Evolutionary conservation across 1,140 invertebrate species (phyloP).

Genomic region (Augochlora pura): DNA sequence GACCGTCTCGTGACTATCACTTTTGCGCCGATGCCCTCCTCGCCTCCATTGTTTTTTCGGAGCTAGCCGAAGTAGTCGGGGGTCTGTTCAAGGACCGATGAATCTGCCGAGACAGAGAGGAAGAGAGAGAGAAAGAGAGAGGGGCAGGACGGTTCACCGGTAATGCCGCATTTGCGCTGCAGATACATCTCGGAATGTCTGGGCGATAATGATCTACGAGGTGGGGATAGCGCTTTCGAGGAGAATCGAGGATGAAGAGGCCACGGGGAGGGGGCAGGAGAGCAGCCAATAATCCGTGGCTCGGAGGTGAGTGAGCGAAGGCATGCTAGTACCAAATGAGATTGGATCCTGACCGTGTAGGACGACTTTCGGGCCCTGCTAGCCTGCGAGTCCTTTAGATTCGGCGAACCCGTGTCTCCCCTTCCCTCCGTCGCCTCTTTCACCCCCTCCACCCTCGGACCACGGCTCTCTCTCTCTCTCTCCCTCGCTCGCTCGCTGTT

Average conservation of each 20-base stretch:
- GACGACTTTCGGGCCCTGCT: conserved; percentile 59
- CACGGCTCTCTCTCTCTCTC: not conserved
- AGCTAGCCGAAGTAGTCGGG: no score
- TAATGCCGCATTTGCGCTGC: conserved; percentile 55
- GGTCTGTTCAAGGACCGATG: no score
- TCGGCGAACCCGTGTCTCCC: conserved; percentile 38
- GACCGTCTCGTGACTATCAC: no score
- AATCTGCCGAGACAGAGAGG: no score
- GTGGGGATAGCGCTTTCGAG: conserved; percentile 34
- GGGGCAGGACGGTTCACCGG: not conserved
- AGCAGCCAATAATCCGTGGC: conserved; percentile 58
- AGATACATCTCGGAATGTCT: conserved; percentile 59
- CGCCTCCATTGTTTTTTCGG: no score
- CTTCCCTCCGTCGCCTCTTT: not conserved
- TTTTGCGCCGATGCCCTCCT: no score
- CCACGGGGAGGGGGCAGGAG: not conserved
- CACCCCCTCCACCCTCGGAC: no score
- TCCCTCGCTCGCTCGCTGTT: no score
- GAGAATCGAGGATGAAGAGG: conserved; percentile 42
- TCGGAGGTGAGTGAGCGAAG: conserved; percentile 60
- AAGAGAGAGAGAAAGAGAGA: no score
- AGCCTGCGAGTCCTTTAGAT: conserved; percentile 55
- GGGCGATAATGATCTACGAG: conserved; percentile 64
- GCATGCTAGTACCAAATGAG: conserved; percentile 66
- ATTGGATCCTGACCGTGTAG: conserved; percentile 56